phyloP scores from a whole-genome alignment of 2,797 vertebrate species.

The Acanthiza pusilla region DNA sequence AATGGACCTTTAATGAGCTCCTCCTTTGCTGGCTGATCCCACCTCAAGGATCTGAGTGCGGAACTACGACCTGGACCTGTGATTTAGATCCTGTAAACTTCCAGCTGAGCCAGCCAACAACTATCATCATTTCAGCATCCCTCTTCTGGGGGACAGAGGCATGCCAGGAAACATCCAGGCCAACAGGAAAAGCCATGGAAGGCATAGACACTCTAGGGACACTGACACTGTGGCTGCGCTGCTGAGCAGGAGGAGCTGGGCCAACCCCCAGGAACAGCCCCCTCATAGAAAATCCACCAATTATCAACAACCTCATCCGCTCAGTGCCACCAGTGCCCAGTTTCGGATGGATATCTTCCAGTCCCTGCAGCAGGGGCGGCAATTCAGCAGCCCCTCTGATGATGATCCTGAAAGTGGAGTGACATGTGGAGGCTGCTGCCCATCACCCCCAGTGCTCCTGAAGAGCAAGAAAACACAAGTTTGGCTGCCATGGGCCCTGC shows the following conservation, averaged over 20 bases:
- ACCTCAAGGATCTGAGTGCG: accelerated
- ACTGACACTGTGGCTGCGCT: accelerated
- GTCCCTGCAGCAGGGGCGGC: background rate
- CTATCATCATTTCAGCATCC: background rate
- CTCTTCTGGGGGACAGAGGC: background rate
- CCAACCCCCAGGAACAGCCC: background rate
- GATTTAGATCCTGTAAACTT: background rate
- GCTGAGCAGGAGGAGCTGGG: background rate
- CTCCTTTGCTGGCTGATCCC: background rate
- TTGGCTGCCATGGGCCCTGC: background rate
- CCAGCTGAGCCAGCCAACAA: background rate
- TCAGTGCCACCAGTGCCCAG: accelerated
- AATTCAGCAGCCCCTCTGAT: background rate
- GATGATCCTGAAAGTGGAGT: background rate
- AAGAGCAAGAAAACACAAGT: background rate
- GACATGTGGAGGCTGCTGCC: background rate
- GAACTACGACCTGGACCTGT: background rate
- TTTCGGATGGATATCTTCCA: background rate
- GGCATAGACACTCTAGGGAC: too few species aligned
- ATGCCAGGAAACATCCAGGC: background rate
- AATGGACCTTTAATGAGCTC: background rate
- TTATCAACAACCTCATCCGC: background rate
- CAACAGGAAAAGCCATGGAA: background rate
- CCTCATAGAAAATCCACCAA: accelerated
- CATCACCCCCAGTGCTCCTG: background rate